Evolutionary conservation across 2,888 invertebrate species (phyloP).

Genomic region (Germaria angustata): DNA sequence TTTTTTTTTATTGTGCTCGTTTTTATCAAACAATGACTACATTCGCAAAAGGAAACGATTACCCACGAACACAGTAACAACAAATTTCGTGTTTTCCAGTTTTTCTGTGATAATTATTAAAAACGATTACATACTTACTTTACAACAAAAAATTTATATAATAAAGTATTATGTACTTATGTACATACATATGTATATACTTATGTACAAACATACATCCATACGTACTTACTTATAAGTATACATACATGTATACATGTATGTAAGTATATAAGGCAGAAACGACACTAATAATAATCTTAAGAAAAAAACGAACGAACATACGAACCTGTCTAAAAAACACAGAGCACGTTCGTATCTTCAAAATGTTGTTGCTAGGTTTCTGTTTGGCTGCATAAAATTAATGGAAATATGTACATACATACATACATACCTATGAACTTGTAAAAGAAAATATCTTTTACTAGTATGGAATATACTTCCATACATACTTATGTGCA

Average conservation of each 20-base stretch:
- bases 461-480: neutral
- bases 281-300: neutral
- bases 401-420: constrained; percentile 62
- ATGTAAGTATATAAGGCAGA: neutral
- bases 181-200: neutral
- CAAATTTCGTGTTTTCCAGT: constrained; percentile 48
- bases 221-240: neutral
- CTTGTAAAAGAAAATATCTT: constrained; percentile 53
- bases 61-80: constrained; percentile 55
- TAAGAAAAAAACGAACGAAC: constrained; percentile 29
- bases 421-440: too few species aligned
- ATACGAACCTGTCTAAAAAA: constrained; percentile 45
- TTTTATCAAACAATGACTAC: constrained; percentile 10
- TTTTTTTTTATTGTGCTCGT: constrained; percentile 3
- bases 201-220: constrained; percentile 1
- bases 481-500: neutral
- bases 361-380: neutral
- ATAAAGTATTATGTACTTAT: neutral
- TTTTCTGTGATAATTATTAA: constrained; percentile 60
- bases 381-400: constrained; percentile 37
- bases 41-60: constrained; percentile 63
- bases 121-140: constrained; percentile 35
- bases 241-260: too few species aligned
- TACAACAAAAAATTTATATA: too few species aligned
- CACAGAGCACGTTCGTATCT: neutral